A percentile compares a stretch with the other conserved stretches of the same genome.
Evolutionary conservation across 2,113 vertebrate genomes (phyloP).

Genomic region (Strix aluco): DNA sequence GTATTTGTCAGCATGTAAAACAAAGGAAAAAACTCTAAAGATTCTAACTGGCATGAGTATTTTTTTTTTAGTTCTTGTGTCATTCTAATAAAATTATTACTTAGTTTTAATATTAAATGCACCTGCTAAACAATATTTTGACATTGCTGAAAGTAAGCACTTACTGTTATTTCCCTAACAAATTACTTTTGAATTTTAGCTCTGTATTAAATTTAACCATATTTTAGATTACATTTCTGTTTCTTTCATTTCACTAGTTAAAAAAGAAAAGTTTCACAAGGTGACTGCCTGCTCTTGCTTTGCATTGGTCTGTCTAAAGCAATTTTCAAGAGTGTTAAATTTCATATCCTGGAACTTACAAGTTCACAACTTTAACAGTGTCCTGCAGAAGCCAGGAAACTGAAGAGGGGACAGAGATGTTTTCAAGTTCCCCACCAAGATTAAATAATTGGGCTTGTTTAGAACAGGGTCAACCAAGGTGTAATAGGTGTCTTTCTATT

Average conservation of each 20-base stretch:
- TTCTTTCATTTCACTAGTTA: not conserved
- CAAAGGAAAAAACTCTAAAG: not conserved
- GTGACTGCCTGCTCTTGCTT: accelerated
- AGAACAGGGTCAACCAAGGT: not conserved
- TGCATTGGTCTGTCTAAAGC: not conserved
- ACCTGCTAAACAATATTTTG: not conserved
- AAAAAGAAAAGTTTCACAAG: not conserved
- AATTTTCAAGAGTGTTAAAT: not conserved
- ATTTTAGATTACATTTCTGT: not conserved
- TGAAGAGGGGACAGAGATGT: not conserved
- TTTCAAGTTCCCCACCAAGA: not conserved
- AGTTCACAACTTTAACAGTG: not conserved
- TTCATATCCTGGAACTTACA: not conserved
- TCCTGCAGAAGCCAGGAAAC: not conserved
- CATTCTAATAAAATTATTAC: not conserved
- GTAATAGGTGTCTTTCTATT: not conserved
- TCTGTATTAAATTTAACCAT: not conserved
- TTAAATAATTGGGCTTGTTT: not conserved
- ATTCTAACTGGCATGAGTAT: not conserved
- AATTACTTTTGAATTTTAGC: not conserved
- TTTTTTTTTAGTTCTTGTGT: not conserved
- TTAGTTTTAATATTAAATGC: not conserved
- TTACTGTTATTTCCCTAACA: not conserved
- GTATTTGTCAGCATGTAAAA: not conserved
- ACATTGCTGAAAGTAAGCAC: not conserved